These are phyloP conservation scores for Conus betulinus DNA, from an alignment of 1,140 invertebrate species.

Conservation along the genomic window DNA sequence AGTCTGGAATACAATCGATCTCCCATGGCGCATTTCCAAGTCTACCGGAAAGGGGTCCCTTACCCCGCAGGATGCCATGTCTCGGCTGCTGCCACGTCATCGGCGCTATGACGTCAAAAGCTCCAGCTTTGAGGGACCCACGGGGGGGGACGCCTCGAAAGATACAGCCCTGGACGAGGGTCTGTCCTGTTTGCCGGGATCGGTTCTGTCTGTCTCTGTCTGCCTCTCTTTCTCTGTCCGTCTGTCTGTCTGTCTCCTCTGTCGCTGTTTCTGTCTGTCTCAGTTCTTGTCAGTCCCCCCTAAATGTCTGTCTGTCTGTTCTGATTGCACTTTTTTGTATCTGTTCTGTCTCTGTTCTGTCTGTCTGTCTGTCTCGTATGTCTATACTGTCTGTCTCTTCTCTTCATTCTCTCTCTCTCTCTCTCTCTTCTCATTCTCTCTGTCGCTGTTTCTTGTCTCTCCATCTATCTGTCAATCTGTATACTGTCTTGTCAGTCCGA, in stretches of 20 bases:
- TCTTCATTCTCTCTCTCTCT: no score
- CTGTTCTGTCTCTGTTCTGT: background rate
- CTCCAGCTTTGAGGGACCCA: slow-evolving; percentile 49
- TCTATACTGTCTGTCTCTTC: background rate
- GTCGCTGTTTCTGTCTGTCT: background rate
- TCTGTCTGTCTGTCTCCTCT: background rate
- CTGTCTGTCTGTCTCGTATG: background rate
- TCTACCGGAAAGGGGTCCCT: slow-evolving; percentile 5
- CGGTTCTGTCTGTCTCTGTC: background rate
- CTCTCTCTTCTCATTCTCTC: background rate
- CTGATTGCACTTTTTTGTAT: background rate
- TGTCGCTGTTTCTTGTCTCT: background rate
- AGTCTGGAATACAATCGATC: no score
- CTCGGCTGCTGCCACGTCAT: slow-evolving; percentile 18
- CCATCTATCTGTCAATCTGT: background rate
- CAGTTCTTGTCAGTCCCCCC: no score
- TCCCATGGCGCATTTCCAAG: background rate
- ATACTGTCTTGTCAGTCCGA: background rate
- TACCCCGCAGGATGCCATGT: background rate
- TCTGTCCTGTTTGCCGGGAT: background rate
- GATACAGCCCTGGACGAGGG: slow-evolving; percentile 32
- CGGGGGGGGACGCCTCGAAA: slow-evolving; percentile 1
- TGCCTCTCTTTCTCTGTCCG: background rate
- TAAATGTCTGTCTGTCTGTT: background rate
- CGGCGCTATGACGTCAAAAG: slow-evolving; percentile 51